phyloP scores from a whole-genome alignment of 2,113 vertebrate genomes.

The Apaloderma vittatum region DNA sequence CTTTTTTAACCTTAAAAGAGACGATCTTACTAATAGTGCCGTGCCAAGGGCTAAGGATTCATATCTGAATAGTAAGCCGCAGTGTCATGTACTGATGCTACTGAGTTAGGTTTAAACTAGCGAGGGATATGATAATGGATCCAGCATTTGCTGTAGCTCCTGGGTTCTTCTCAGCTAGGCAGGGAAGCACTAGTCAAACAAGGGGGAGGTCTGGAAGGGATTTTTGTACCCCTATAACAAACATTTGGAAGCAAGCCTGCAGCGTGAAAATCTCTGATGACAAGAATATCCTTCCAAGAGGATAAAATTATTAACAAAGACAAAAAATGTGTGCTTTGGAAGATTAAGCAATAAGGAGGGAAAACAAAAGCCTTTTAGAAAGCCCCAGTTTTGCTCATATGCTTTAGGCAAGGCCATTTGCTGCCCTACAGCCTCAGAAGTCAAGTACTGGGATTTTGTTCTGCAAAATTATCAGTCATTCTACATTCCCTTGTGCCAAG shows the following conservation, averaged over 20 bases:
- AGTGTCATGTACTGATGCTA: background rate
- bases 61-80: background rate
- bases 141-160: background rate
- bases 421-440: constrained; percentile 15
- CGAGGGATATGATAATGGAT: background rate
- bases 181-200: background rate
- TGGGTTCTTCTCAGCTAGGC: background rate
- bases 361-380: background rate
- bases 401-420: background rate
- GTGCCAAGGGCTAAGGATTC: background rate
- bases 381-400: background rate
- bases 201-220: background rate
- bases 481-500: constrained; percentile 6
- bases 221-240: background rate
- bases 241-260: constrained; percentile 12
- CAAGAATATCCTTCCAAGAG: background rate
- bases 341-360: background rate
- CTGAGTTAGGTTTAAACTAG: background rate
- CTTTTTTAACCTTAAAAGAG: background rate
- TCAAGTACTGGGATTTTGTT: background rate
- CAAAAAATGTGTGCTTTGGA: background rate
- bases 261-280: background rate
- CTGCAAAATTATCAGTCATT: constrained; percentile 47
- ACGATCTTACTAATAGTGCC: background rate
- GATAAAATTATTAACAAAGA: background rate